phyloP scores from a whole-genome alignment of 1,140 invertebrate genomes.

The Drosophila nebulosa region DNA sequence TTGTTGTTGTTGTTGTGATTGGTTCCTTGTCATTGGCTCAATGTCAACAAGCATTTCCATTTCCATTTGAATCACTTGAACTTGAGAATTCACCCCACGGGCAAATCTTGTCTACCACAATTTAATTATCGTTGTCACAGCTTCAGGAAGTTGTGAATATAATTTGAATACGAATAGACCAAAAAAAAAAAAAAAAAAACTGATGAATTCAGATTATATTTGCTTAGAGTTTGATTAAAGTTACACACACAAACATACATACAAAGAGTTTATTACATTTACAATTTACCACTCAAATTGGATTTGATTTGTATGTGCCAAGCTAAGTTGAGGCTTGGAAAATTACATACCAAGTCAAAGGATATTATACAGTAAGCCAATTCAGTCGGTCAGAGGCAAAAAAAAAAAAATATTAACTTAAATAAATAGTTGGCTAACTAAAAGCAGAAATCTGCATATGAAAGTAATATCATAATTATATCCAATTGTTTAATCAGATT shows the following conservation, averaged over 20 bases:
- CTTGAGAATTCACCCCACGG: constrained; percentile 9
- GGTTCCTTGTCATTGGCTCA: constrained; percentile 32
- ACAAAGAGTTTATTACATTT: too few relatives aligned
- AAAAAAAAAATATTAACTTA: too few relatives aligned
- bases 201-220: constrained; percentile 3
- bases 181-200: constrained; percentile 8
- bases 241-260: constrained; percentile 4
- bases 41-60: constrained; percentile 29
- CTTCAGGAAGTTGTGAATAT: background rate
- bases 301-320: too few relatives aligned
- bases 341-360: too few relatives aligned
- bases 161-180: constrained; percentile 23
- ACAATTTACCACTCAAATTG: background rate
- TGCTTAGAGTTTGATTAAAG: background rate
- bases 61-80: constrained; percentile 7
- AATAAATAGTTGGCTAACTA: too few relatives aligned
- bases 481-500: too few relatives aligned
- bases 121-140: constrained; percentile 60
- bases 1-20: constrained; percentile 30
- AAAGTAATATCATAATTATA: too few relatives aligned
- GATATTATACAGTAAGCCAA: too few relatives aligned
- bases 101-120: constrained; percentile 34
- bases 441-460: too few relatives aligned
- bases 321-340: too few relatives aligned
- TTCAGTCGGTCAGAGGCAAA: too few relatives aligned